Conservation (phyloP, 2,797 vertebrate genomes). For the Darevskia mixta region DNA sequence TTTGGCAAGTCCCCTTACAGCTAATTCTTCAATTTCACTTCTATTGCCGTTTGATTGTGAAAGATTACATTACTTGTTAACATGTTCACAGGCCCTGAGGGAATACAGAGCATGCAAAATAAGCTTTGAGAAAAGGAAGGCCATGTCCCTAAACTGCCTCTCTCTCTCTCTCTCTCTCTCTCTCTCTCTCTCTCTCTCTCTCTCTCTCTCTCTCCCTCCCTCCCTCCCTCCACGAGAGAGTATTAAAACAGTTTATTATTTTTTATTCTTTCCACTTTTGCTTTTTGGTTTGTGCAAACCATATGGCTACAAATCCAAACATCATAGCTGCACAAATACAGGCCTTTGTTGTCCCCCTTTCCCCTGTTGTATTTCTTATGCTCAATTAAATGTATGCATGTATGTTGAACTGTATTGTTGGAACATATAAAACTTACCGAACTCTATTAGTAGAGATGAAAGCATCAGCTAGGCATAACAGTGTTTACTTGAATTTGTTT, state of each 20-base stretch:
- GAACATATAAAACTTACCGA: background rate
- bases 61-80: slow-evolving; percentile 65
- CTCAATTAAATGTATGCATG: background rate
- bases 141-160: background rate
- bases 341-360: background rate
- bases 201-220: no score
- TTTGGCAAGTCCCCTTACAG: slow-evolving; percentile 90
- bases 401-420: background rate
- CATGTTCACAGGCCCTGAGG: slow-evolving; percentile 51
- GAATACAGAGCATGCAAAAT: slow-evolving; percentile 27
- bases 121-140: slow-evolving; percentile 33
- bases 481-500: background rate
- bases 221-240: background rate
- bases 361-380: background rate
- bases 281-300: background rate
- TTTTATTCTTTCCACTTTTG: background rate
- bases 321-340: background rate
- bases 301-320: background rate
- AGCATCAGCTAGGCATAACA: background rate
- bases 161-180: no score
- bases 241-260: background rate
- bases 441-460: background rate
- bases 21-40: slow-evolving; percentile 67
- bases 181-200: background rate
- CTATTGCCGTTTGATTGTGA: slow-evolving; percentile 72